phyloP scores from a whole-genome alignment of 2,888 invertebrate genomes.

The Rotaria magnacalcarata region DNA sequence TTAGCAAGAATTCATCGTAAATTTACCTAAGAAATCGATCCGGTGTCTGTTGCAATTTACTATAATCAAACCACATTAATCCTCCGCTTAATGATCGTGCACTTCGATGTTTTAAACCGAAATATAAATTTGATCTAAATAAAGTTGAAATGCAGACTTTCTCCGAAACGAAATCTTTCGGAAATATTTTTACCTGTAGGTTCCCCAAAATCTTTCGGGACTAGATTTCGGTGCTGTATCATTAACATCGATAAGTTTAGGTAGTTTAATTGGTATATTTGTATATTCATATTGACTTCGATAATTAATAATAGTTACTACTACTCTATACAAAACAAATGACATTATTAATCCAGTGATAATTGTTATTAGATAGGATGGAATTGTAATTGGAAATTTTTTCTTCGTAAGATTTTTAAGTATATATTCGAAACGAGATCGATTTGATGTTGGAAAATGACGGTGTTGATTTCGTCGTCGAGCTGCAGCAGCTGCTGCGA shows the following conservation, averaged over 20 bases:
- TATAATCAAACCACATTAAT: constrained; percentile 83
- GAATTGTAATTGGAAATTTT: background rate
- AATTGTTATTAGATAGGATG: background rate
- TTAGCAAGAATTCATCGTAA: too few species aligned
- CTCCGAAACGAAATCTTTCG: too few species aligned
- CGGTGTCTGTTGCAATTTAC: background rate
- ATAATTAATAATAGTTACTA: background rate
- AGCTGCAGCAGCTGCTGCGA: background rate
- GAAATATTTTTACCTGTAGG: constrained; percentile 64
- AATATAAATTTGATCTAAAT: constrained; percentile 55
- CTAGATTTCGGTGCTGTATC: constrained; percentile 58
- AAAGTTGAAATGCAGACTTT: too few species aligned
- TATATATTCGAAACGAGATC: constrained; percentile 27
- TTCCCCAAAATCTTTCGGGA: constrained; percentile 83
- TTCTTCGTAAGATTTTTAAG: background rate
- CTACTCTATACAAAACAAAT: background rate
- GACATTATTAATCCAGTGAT: background rate
- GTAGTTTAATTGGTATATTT: constrained; percentile 75
- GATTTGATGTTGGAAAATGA: background rate
- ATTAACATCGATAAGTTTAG: constrained; percentile 65
- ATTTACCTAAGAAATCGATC: background rate
- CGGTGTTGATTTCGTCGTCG: background rate
- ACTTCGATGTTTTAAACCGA: constrained; percentile 75
- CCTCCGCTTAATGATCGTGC: constrained; percentile 83
- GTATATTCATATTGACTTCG: constrained; percentile 20